phyloP scores from a whole-genome alignment of 2,113 vertebrate species.

The Percina caprodes region DNA sequence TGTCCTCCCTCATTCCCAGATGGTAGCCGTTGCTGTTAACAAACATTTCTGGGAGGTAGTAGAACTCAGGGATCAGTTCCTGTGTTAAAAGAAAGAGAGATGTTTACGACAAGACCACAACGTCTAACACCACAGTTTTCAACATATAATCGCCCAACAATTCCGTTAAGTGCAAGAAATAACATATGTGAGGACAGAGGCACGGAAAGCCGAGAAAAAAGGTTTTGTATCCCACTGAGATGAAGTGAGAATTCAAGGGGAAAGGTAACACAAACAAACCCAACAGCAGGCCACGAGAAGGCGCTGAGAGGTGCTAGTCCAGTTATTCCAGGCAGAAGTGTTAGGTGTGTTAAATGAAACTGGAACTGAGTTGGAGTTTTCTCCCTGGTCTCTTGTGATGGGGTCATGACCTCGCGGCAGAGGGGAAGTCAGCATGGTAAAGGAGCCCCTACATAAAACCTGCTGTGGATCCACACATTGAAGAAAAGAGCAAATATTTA shows the following conservation, averaged over 20 bases:
- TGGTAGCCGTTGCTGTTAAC: constrained; percentile 96
- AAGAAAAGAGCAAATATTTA: constrained; percentile 60
- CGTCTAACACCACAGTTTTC: constrained; percentile 11
- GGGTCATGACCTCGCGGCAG: constrained; percentile 68
- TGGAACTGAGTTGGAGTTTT: constrained; percentile 63
- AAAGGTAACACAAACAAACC: constrained; percentile 77
- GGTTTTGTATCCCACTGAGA: constrained; percentile 40
- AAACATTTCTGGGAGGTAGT: constrained; percentile 98
- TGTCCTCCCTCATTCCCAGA: constrained; percentile 92
- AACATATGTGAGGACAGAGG: constrained; percentile 21
- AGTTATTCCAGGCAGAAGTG: constrained; percentile 76
- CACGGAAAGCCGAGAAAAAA: constrained; percentile 16
- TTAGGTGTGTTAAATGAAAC: constrained; percentile 77
- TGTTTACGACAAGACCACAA: not conserved
- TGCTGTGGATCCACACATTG: constrained; percentile 52
- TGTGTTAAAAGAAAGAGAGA: constrained; percentile 64
- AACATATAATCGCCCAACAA: constrained; percentile 19
- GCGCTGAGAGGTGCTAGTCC: constrained; percentile 65
- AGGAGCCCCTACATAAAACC: constrained; percentile 49
- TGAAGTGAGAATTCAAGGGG: constrained; percentile 69
- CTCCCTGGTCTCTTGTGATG: constrained; percentile 69
- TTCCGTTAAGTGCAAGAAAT: constrained; percentile 26
- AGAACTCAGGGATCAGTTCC: constrained; percentile 98
- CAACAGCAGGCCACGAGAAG: constrained; percentile 64
- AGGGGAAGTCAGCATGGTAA: constrained; percentile 58